These are phyloP conservation scores for Poeciliopsis gracilis DNA, from an alignment of 2,797 vertebrate genomes.

Conservation along the genomic window DNA sequence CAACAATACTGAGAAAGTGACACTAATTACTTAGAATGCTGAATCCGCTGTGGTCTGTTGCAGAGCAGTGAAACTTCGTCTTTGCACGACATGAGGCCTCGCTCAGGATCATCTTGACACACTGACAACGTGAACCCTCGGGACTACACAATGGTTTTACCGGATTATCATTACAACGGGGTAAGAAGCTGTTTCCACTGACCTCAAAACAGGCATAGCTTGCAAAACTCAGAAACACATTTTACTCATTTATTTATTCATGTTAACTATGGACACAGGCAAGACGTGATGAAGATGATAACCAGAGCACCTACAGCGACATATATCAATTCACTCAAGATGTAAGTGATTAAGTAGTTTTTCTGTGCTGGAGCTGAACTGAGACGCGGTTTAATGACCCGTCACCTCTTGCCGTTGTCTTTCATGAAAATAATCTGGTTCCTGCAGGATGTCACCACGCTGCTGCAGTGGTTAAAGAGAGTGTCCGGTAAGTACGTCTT, in stretches of 20 bases:
- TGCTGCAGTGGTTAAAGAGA: conserved; percentile 65
- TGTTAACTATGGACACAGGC: background rate
- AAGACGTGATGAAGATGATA: background rate
- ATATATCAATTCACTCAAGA: conserved; percentile 15
- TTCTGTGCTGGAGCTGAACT: background rate
- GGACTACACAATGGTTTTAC: conserved; percentile 49
- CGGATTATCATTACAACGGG: conserved; percentile 8
- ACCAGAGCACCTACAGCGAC: background rate
- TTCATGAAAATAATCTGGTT: conserved; percentile 16
- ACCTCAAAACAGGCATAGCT: background rate
- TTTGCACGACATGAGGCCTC: conserved; percentile 11
- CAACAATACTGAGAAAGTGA: background rate
- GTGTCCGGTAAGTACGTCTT: conserved; percentile 58
- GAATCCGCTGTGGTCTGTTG: conserved; percentile 5
- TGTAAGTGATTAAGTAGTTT: conserved; percentile 19
- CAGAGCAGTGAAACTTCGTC: conserved; percentile 43
- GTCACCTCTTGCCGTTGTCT: background rate
- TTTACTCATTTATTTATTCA: background rate
- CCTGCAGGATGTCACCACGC: conserved; percentile 49
- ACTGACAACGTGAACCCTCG: background rate
- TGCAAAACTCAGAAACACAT: background rate
- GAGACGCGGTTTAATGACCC: background rate
- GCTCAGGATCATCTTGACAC: conserved; percentile 14
- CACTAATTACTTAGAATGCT: background rate
- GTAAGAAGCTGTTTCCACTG: conserved; percentile 30